phyloP scores from a whole-genome alignment of 2,888 invertebrate genomes.

The Scaptomyza flava region DNA sequence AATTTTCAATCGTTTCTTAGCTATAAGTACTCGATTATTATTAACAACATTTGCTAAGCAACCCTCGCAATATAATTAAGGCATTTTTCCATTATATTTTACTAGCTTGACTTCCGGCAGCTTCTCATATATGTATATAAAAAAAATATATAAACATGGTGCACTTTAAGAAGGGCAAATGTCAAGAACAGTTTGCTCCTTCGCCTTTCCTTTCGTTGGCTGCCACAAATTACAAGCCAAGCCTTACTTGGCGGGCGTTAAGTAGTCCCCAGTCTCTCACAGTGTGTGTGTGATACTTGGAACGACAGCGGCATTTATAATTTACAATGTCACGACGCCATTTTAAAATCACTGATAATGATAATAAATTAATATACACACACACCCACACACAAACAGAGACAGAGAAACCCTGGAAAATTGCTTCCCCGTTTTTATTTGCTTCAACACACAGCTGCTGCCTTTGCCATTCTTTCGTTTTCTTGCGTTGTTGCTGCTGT shows the following conservation, averaged over 20 bases:
- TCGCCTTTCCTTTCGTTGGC: slow-evolving; percentile 7
- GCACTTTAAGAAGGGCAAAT: slow-evolving; percentile 31
- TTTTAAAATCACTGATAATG: slow-evolving; percentile 80
- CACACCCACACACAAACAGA: slow-evolving; percentile 1
- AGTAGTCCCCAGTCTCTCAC: slow-evolving; percentile 54
- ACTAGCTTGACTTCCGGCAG: slow-evolving; percentile 3
- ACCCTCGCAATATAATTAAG: slow-evolving; percentile 27
- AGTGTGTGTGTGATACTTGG: slow-evolving; percentile 33
- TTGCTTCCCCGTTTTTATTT: slow-evolving; percentile 2
- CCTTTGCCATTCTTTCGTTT: slow-evolving; percentile 18
- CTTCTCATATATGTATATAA: slow-evolving; percentile 5
- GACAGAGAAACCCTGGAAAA: slow-evolving; percentile 45
- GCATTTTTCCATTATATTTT: slow-evolving; percentile 6
- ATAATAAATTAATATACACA: slow-evolving; percentile 76
- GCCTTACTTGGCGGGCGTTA: slow-evolving; percentile 56
- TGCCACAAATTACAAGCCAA: slow-evolving; percentile 48
- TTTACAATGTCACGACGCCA: slow-evolving; percentile 77
- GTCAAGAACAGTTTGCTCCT: slow-evolving; percentile 9
- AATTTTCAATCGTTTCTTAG: too few species aligned
- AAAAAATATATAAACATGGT: slow-evolving; percentile 23
- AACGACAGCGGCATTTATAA: slow-evolving; percentile 65
- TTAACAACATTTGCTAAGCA: not conserved
- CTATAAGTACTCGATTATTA: too few species aligned
- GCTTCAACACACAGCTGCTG: slow-evolving; percentile 1
- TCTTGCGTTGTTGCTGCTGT: slow-evolving; percentile 14